phyloP scores from a whole-genome alignment of 1,140 invertebrate species.

The Megalopta genalis region DNA sequence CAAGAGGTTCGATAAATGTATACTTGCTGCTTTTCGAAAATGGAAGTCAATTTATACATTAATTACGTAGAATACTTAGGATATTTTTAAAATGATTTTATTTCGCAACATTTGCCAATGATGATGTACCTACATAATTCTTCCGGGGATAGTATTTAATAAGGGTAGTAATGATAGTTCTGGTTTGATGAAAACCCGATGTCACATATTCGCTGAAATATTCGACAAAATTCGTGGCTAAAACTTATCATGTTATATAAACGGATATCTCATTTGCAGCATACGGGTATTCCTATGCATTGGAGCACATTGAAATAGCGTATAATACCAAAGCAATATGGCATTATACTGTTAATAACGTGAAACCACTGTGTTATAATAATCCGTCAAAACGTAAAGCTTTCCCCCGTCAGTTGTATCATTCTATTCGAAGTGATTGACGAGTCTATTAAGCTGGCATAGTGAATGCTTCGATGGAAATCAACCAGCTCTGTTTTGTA shows the following conservation, averaged over 20 bases:
- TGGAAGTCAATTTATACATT: no score
- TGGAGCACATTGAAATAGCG: conserved; percentile 57
- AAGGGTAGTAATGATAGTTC: neutral
- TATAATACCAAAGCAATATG: conserved; percentile 57
- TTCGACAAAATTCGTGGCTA: conserved; percentile 28
- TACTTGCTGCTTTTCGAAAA: no score
- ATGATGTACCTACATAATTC: no score
- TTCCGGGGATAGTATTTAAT: neutral
- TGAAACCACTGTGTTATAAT: conserved; percentile 65
- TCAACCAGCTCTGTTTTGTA: conserved; percentile 59
- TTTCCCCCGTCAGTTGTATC: conserved; percentile 52
- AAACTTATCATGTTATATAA: conserved; percentile 48
- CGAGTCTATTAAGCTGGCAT: conserved; percentile 64
- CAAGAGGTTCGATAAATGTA: no score
- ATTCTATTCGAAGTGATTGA: conserved; percentile 62
- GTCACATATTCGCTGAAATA: neutral
- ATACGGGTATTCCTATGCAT: conserved; percentile 54
- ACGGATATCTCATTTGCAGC: conserved; percentile 56
- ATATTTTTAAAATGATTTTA: no score
- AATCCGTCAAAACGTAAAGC: conserved; percentile 64
- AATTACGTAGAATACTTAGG: no score
- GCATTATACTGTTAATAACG: conserved; percentile 64
- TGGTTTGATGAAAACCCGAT: neutral
- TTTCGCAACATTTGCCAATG: no score
- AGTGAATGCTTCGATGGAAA: conserved; percentile 54